Evolutionary conservation across 2,113 vertebrate genomes (phyloP).

Genomic region (Galeopterus variegatus): DNA sequence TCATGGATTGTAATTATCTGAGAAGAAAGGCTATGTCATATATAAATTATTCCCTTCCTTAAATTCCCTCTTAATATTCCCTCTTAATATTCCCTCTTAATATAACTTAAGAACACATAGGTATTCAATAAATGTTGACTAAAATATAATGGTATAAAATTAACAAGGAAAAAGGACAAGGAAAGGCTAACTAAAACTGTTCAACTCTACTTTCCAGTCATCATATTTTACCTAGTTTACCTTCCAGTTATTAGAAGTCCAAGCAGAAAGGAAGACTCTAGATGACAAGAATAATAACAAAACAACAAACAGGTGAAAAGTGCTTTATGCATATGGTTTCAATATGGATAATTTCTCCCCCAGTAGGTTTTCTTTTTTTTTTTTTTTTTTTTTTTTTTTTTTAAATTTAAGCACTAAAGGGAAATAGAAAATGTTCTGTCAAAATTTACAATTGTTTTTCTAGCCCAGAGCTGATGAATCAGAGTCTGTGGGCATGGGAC

Average conservation of each 20-base stretch:
- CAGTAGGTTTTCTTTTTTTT: neutral
- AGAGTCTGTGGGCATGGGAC: neutral
- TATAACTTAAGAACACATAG: conserved; percentile 28
- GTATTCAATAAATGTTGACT: conserved; percentile 33
- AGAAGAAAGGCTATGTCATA: conserved; percentile 2
- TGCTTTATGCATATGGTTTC: neutral
- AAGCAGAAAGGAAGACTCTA: conserved; percentile 1
- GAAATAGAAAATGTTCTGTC: neutral
- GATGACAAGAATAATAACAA: neutral
- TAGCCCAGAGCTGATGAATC: neutral
- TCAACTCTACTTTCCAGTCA: neutral
- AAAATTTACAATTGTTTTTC: conserved; percentile 48
- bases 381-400: neutral
- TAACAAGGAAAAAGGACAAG: conserved; percentile 36
- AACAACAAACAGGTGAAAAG: neutral
- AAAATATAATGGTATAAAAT: conserved; percentile 19
- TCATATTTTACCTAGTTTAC: neutral
- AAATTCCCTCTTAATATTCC: conserved; percentile 8
- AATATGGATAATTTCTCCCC: neutral
- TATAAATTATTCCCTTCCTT: conserved; percentile 42
- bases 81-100: conserved; percentile 19
- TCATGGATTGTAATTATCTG: neutral
- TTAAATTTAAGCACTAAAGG: conserved; percentile 53
- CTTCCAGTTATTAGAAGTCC: conserved; percentile 8
- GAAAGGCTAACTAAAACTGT: neutral